phyloP scores from a whole-genome alignment of 1,140 invertebrate genomes.

The Bombus pyrosoma region DNA sequence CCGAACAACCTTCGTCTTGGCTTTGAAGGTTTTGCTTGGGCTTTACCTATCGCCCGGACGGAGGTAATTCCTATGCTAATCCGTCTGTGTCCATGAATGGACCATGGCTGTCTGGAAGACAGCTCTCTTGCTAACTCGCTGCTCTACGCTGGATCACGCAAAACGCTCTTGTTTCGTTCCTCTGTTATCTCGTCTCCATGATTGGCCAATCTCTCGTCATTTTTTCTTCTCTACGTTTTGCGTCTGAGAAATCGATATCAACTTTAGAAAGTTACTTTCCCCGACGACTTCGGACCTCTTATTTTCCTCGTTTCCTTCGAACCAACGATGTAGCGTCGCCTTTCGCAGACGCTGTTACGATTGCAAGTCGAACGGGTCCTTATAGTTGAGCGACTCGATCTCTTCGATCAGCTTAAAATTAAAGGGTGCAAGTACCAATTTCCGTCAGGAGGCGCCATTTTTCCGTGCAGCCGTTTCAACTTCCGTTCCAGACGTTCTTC shows the following conservation, averaged over 20 bases:
- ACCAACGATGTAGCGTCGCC: not conserved
- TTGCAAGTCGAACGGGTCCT: not conserved
- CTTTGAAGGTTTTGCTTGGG: conserved; percentile 53
- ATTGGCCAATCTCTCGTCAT: not conserved
- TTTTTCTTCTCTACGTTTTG: not conserved
- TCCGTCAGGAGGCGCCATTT: conserved; percentile 48
- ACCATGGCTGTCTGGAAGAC: conserved; percentile 5
- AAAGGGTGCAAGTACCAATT: conserved; percentile 57
- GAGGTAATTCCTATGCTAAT: conserved; percentile 79
- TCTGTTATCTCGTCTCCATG: not conserved
- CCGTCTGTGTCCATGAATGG: conserved; percentile 72
- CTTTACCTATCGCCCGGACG: conserved; percentile 56
- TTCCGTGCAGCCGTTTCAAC: conserved; percentile 57
- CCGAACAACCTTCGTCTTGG: conserved; percentile 43
- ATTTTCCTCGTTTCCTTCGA: not conserved
- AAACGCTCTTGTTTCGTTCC: conserved; percentile 4
- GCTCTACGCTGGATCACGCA: conserved; percentile 32
- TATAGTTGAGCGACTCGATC: conserved; percentile 42
- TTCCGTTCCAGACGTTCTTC: conserved; percentile 52
- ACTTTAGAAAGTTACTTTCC: not conserved
- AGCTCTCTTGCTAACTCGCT: conserved; percentile 4
- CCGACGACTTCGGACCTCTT: not conserved
- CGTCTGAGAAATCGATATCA: not conserved
- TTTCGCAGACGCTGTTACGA: not conserved
- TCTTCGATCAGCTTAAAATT: conserved; percentile 57